Base-by-base conservation (phyloP, 2,888 invertebrate genomes). In the Caenorhabditis angaria region DNA sequence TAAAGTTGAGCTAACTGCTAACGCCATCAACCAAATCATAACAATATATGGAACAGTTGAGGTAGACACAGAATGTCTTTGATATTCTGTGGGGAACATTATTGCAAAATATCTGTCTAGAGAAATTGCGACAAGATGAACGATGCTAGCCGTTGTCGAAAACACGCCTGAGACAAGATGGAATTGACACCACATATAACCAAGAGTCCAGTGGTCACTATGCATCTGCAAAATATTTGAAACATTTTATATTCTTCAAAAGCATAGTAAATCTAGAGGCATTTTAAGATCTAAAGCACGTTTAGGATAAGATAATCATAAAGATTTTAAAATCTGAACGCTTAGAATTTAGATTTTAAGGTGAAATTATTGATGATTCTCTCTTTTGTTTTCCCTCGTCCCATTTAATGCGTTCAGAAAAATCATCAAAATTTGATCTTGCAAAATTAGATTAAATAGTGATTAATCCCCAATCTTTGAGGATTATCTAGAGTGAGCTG, bases 41-140 rank as follows among this genome's bases (percentile, higher is more conserved):
- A 78, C 76, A 24, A 79, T 61, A 59, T 76, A 82, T 18, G 82
- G 81, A 12, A 76, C 58, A 8, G 82, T 77, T 3, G 76, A 77
- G 1, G 83, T 82, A 27, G 78, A 73, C 35, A 81, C 73, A 20
- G 79, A 78, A 63, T 83, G 82, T 18, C 83, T 60, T 56, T 83
- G 83, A 35, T 83, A 83, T 48, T 82, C 82, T 2, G 82, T 82
- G 0, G 83, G 83, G 48, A 82, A 83, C 77, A 83, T 82, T 27
- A 83, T 82, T 8, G 83, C 83, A 60, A 83, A 82, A 60, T 83
- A 83, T 53, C 83, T 67, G 65, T 83, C 83, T 28, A 83, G 57
- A 65, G 81, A 81, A 51, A 83, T 83, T 0, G 83, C 83, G 6
- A 83, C 83, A 35, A 83, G 59, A 70, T 83, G 82, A 14, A 82